Conservation (phyloP, 2,888 invertebrate species). For the Ophion slaviceki region DNA sequence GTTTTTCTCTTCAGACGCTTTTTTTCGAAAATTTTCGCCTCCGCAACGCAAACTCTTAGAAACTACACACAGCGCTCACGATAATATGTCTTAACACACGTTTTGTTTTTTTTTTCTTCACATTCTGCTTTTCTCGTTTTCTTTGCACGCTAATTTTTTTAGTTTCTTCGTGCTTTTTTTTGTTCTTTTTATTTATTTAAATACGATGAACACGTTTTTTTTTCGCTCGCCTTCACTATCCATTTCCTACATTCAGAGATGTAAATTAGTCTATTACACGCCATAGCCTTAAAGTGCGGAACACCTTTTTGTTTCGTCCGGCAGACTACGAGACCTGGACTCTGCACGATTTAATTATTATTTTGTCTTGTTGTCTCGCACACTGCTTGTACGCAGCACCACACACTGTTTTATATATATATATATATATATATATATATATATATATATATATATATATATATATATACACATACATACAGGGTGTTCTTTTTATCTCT, state of each 20-base stretch:
- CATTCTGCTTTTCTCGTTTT: conserved; percentile 33
- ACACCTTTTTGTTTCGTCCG: background rate
- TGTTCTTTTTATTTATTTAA: conserved; percentile 33
- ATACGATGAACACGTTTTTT: conserved; percentile 58
- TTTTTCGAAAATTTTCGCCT: conserved; percentile 28
- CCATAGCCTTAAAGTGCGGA: conserved; percentile 42
- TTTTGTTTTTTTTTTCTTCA: conserved; percentile 50
- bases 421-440: too few species aligned
- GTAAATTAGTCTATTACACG: conserved; percentile 56
- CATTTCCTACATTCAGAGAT: conserved; percentile 72
- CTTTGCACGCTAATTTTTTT: too few species aligned
- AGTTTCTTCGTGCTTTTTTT: conserved; percentile 33
- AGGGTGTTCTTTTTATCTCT: too few species aligned
- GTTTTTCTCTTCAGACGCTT: conserved; percentile 8
- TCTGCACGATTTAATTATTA: conserved; percentile 2
- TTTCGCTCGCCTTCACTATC: conserved; percentile 43
- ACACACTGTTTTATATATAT: too few species aligned
- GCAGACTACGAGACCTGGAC: too few species aligned
- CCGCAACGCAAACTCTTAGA: conserved; percentile 56
- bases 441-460: too few species aligned
- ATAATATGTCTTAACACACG: conserved; percentile 26
- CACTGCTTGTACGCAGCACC: too few species aligned
- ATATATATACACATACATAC: too few species aligned
- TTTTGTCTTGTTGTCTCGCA: conserved; percentile 11
- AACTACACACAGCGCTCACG: conserved; percentile 46